A percentile compares a stretch with the other conserved stretches of the same genome.
Conservation (phyloP, 2,797 vertebrate species). For the Pachyuromys duprasi region DNA sequence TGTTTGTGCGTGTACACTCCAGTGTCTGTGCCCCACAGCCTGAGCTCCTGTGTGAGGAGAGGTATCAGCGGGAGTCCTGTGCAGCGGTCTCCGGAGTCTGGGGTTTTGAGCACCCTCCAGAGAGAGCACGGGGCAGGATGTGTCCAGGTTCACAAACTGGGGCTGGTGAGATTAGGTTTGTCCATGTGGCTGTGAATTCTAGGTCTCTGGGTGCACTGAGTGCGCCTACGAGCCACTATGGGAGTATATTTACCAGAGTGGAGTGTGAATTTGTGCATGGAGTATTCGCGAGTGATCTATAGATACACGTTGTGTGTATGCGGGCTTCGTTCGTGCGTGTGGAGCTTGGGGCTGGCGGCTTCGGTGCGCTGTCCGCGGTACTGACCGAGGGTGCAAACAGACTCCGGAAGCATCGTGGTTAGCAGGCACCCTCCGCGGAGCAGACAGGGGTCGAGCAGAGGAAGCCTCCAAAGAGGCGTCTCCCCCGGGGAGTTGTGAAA, state of each 20-base stretch:
- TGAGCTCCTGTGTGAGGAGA: not conserved
- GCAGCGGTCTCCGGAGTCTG: not conserved
- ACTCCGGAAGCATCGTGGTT: not conserved
- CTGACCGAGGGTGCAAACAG: not conserved
- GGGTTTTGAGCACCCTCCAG: not conserved
- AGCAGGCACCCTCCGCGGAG: not conserved
- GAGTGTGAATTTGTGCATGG: not conserved
- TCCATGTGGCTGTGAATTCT: not conserved
- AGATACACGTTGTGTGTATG: not conserved
- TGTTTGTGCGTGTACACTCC: not conserved
- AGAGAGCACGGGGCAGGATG: not conserved
- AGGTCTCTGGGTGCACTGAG: not conserved
- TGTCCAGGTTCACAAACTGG: not conserved
- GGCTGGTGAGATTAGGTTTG: not conserved
- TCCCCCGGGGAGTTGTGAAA: conserved; percentile 74
- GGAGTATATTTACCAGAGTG: not conserved
- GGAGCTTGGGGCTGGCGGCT: not conserved
- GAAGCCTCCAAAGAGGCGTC: not conserved
- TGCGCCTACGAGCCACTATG: not conserved
- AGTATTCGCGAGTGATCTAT: not conserved
- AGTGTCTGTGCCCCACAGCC: not conserved
- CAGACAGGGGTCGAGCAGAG: not conserved
- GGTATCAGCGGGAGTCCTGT: not conserved
- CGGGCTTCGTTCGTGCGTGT: too few relatives aligned
- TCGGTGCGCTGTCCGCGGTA: conserved; percentile 63